Percentiles rank a stretch among this genome's conserved stretches.
Conservation (phyloP, 2,113 vertebrate species). For the Microcebus jonahi region DNA sequence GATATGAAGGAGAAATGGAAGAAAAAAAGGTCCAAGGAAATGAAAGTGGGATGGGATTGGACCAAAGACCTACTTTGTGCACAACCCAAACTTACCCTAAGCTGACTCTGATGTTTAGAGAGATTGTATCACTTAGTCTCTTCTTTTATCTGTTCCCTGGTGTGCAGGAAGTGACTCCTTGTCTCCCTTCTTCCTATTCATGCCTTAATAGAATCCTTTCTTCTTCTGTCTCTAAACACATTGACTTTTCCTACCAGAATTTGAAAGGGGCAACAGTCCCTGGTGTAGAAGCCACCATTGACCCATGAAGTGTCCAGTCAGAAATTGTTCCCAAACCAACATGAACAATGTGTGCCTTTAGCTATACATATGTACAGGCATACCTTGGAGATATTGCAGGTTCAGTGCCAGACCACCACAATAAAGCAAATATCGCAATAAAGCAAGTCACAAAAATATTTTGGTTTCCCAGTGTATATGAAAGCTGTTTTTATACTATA, state of each 20-base stretch:
- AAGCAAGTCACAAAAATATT: background rate
- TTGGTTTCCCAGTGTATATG: background rate
- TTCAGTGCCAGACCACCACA: background rate
- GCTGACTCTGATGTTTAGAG: background rate
- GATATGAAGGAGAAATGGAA: slow-evolving; percentile 2
- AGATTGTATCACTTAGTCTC: background rate
- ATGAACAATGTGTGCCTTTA: background rate
- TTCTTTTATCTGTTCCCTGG: slow-evolving; percentile 23
- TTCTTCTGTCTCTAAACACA: background rate
- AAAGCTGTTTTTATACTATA: background rate
- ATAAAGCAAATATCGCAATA: background rate
- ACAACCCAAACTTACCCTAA: background rate
- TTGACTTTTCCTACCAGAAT: slow-evolving; percentile 30
- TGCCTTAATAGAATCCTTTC: background rate
- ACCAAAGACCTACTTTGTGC: background rate
- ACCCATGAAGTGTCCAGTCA: background rate
- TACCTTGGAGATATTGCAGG: background rate
- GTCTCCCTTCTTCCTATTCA: background rate
- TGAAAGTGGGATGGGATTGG: background rate
- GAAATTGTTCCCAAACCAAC: background rate
- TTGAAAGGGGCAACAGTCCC: background rate
- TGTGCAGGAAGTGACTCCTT: background rate
- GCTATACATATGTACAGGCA: background rate
- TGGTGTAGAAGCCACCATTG: background rate
- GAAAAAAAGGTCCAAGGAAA: background rate